Base-by-base conservation (phyloP, 2,888 invertebrate genomes). In the Lamellibrachia satsuma region DNA sequence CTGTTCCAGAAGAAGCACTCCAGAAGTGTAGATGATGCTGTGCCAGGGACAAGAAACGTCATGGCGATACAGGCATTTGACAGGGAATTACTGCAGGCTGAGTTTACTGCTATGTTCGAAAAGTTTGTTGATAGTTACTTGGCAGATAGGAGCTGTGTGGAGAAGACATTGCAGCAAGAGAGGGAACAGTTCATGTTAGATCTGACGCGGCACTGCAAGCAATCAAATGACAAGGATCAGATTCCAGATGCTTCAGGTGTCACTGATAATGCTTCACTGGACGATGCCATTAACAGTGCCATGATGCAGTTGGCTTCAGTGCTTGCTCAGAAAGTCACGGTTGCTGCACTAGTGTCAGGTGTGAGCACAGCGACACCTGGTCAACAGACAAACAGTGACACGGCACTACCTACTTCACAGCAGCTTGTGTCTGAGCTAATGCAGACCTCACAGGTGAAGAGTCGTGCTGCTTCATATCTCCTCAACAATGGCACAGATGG, bases 321-420 rank as follows among this genome's bases (percentile, higher is more conserved):
- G 60, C 96, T 98, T 94, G 98, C 98, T 0, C 96, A 97, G 91
- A 98, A 98, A 96, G 97, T 98, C 7, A 96, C 98, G n/a, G 97
- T 97, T 95, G 94, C 94, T 92, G 95, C 95, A 39, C 94, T 94
- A 39, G 94, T 95, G 92, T 93, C 94, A 90, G 94, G 94, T 93
- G 94, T 95, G 52, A 94, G 60, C 91, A n/a, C 91, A 11, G n/a
- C 2, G 22, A 75, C 92, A 39, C 60, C 60, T 92, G 11, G 9
- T 57, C 52, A 92, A 91, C 39, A 92, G 22, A n/a, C 90, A 39
- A 75, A 90, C 39, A 51, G n/a, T 9, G 60, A 27, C 27, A 51
- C 7, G 7, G 22, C 75, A 51, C 9, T 39, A 27, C 27, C 92
- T 11, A 75, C 57, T 22, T n/a, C 75, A 75, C 51, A 75, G n/a